Base-by-base conservation (phyloP, 2,113 vertebrate species). In the Phaethon lepturus region DNA sequence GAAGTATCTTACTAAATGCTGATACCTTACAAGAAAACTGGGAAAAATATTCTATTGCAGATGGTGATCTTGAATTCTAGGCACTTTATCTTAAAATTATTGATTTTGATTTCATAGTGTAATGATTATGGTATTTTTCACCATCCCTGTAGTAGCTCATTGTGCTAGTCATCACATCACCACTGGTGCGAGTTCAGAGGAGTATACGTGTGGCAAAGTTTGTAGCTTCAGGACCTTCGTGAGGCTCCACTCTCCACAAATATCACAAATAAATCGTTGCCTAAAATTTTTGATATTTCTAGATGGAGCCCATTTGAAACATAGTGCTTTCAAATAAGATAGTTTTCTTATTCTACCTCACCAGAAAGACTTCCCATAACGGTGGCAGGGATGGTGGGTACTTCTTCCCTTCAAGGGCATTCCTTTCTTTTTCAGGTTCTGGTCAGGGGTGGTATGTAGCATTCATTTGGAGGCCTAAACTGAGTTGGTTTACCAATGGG, bases 1-100 rank as follows among this genome's bases (percentile, higher is more conserved):
- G 92, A 95, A 83, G 86, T 92, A 71, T 64, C 72, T 89, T 83
- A 87, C 78, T 44, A 85, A 91, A 89, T 84, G 53, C 62, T 63
- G 69, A 71, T 77, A 64, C 33, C 62, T 88, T 58, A 59, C 31
- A 81, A 72, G 77, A 76, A 76, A 96, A 91, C 42, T 91, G 75
- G 23, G 47, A 33, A 69, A 89, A 86, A 76, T 62, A 75, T 42
- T 91, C 26, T 45, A 14, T 68, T 88, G 49, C 49, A 50, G 77
- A 47, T 76, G 71, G 38, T 5, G 4, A 53, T 76, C 81, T 83
- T 92, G 63, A 86, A 93, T 94, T 88, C 29, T 19, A 69, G 58
- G 42, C 14, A 76, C 22, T 87, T 93, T 38, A 26, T 55, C 42
- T 72, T 40, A 56, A 76, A 95, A 75, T 24, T 49, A 49, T 88